A percentile compares a stretch with the other conserved stretches of the same genome.
phyloP scores from a whole-genome alignment of 2,797 vertebrate species.

The Phoxinus dragarum region DNA sequence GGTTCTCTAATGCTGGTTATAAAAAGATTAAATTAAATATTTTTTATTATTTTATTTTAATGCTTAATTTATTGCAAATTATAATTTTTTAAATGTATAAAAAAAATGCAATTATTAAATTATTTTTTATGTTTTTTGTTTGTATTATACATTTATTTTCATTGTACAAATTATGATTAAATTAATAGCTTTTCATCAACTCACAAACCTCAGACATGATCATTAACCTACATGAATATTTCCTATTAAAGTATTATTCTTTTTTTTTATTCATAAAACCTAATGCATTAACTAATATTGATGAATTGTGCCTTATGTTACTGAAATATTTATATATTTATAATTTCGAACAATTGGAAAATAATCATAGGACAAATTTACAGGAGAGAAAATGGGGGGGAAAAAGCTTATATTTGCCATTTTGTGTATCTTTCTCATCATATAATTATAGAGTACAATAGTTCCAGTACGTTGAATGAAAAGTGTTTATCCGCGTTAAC shows the following conservation, averaged over 20 bases:
- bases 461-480: neutral
- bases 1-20: neutral
- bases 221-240: neutral
- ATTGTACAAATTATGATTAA: neutral
- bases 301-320: neutral
- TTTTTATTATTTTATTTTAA: neutral
- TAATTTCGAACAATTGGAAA: neutral
- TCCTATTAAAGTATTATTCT: neutral
- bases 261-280: neutral
- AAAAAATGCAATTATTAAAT: neutral
- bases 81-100: too few species aligned
- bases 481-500: neutral
- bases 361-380: neutral
- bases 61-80: neutral
- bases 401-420: neutral
- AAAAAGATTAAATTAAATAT: neutral
- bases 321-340: neutral
- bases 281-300: neutral
- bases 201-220: neutral
- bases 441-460: neutral
- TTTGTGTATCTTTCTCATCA: neutral
- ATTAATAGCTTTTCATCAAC: neutral
- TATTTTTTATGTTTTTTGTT: too few species aligned
- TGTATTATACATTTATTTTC: neutral
- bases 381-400: neutral